Evolutionary conservation across 2,113 vertebrate genomes (phyloP).

Genomic region (Suncus etruscus): DNA sequence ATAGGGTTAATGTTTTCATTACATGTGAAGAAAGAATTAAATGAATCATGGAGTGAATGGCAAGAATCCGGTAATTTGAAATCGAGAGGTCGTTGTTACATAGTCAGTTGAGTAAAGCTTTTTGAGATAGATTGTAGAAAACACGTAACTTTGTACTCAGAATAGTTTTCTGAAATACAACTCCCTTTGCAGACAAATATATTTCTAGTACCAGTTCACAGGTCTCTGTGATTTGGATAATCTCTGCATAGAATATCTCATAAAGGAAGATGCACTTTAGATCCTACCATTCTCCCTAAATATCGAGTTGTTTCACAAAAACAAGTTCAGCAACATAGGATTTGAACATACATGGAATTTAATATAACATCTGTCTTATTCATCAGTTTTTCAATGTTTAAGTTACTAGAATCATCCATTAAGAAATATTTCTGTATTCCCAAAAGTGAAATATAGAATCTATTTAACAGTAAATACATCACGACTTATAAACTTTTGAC

Average conservation of each 20-base stretch:
- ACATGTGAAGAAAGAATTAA: not conserved
- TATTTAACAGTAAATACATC: constrained; percentile 64
- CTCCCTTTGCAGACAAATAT: not conserved
- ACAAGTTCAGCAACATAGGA: constrained; percentile 1
- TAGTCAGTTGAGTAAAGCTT: not conserved
- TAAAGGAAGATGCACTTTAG: not conserved
- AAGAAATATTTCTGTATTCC: constrained; percentile 44
- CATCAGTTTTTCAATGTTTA: constrained; percentile 45
- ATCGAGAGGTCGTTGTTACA: not conserved
- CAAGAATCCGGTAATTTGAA: not conserved
- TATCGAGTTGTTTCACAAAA: constrained; percentile 15
- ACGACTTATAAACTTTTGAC: constrained; percentile 59
- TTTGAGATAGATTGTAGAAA: constrained; percentile 18
- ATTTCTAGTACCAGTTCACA: not conserved
- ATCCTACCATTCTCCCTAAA: not conserved
- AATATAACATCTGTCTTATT: constrained; percentile 22
- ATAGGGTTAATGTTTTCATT: constrained; percentile 15
- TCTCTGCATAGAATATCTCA: not conserved
- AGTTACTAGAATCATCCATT: constrained; percentile 1
- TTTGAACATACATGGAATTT: not conserved
- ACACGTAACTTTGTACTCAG: not conserved
- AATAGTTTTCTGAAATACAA: constrained; percentile 2
- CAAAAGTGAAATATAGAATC: constrained; percentile 59
- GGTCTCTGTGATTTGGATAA: constrained; percentile 14
- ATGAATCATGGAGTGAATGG: not conserved